Conservation (phyloP, 2,888 invertebrate species). For the Diaperis boleti region DNA sequence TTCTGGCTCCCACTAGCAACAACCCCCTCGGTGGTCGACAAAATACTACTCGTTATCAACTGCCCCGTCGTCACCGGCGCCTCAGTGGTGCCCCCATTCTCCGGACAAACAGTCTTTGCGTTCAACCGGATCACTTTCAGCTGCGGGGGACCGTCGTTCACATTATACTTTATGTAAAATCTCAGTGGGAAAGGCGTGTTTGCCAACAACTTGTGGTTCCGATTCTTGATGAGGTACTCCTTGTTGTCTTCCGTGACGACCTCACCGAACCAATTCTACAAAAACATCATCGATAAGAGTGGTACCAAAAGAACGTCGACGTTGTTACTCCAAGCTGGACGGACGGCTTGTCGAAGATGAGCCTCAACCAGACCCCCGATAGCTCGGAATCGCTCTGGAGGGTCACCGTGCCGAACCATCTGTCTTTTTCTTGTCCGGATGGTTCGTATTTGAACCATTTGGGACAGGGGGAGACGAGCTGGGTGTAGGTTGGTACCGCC, state of each 20-base stretch:
- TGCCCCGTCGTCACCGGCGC: conserved; percentile 61
- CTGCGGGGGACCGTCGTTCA: conserved; percentile 66
- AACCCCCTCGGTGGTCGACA: conserved; percentile 44
- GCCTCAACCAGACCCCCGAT: conserved; percentile 71
- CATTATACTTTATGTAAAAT: conserved; percentile 73
- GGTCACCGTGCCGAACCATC: conserved; percentile 74
- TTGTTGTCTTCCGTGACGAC: conserved; percentile 72
- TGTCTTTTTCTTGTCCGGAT: conserved; percentile 65
- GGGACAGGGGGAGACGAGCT: conserved; percentile 69
- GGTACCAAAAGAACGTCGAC: neutral
- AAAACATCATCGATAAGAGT: conserved; percentile 3
- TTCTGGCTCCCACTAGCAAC: neutral
- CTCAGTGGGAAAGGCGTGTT: conserved; percentile 69
- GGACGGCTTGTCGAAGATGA: conserved; percentile 66
- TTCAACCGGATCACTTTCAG: conserved; percentile 65
- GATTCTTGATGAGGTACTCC: conserved; percentile 73
- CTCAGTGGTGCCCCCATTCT: conserved; percentile 52
- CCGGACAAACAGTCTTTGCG: conserved; percentile 71
- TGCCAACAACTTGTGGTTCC: conserved; percentile 70
- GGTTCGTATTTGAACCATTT: conserved; percentile 72
- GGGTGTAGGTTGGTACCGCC: neutral
- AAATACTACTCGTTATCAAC: conserved; percentile 51
- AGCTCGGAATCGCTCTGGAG: conserved; percentile 70
- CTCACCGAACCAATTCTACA: conserved; percentile 69
- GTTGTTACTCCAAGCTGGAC: conserved; percentile 54